Evolutionary conservation across 2,888 invertebrate genomes (phyloP), one percentile per base, ranked within the genome.

Genomic region (Leptothorax acervorum): DNA sequence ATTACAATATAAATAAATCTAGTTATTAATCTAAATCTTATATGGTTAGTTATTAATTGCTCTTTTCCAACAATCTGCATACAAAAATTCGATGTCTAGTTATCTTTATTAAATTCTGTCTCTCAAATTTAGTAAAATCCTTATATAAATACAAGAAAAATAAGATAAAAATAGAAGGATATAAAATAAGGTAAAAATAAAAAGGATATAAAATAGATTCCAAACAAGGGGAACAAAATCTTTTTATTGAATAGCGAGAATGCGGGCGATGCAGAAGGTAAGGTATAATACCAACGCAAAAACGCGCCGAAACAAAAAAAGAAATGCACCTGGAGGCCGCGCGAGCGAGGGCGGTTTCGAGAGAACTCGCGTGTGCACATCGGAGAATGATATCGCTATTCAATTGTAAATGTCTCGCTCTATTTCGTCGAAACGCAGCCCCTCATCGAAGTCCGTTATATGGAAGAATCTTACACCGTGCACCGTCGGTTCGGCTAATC

Each of bases 401-500:
- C 83, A 73, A 23, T 73, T 86, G 85, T 79, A 85, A 87, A 81
- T 82, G 84, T 88, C 89, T 87, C 85, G 84, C 81, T 85, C 86
- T 89, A 82, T 89, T 86, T 89, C 85, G 83, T 70, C 71, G 39
- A 55, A 71, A 53, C 68, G 74, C 74, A 45, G 12, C 65, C 83
- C 81, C 85, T 84, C 74, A 71, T 76, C 71, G 28, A 60, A 82
- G 70, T 39, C 23, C 23, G 35, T 0, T 35, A 82, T 23, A 74
- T 83, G 84, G 89, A 78, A 51, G 86, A 84, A 53, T 71, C 66
- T 28, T 79, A 65, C 74, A 75, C 74, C 82, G 84, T 79, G 62
- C 74, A 75, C 74, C 82, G 84, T 85, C 89, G 23, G 35, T 88
- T 85, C 87, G 60, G 89, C 82, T 86, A 84, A 88, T 89, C 82